These are phyloP conservation scores for Diarsia rubi DNA, from an alignment of 2,888 invertebrate genomes.

Conservation along the genomic window DNA sequence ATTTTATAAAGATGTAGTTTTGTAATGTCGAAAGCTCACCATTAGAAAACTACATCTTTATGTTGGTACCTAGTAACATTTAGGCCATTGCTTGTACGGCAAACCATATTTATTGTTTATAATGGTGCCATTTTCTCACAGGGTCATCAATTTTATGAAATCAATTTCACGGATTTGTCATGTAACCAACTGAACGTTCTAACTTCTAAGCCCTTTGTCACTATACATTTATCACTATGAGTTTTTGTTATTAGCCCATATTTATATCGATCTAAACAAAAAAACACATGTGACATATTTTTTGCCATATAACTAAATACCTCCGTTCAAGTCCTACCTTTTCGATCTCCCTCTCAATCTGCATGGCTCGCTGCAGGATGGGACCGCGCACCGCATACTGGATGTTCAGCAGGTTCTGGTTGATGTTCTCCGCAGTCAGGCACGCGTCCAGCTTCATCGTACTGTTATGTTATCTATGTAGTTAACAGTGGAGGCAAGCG, in stretches of 20 bases:
- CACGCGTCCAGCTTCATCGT: constrained; percentile 75
- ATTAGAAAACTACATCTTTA: no score
- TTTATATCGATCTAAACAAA: neutral
- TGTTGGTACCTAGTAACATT: no score
- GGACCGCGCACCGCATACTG: constrained; percentile 96
- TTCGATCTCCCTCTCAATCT: constrained; percentile 93
- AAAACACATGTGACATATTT: neutral
- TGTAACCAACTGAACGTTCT: neutral
- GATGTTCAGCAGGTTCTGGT: constrained; percentile 93
- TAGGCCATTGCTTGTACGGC: neutral
- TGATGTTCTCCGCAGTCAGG: constrained; percentile 90
- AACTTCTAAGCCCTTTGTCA: neutral
- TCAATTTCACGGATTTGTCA: constrained; percentile 10
- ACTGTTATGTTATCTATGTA: neutral
- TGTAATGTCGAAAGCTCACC: no score
- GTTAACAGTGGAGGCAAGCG: constrained; percentile 2
- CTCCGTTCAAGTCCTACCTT: constrained; percentile 80
- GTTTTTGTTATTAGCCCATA: neutral
- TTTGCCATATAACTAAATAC: neutral
- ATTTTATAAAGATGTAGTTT: no score
- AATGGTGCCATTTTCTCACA: neutral
- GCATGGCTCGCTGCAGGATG: constrained; percentile 93
- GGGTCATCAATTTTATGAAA: constrained; percentile 14
- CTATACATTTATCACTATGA: neutral
- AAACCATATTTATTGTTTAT: neutral